Evolutionary conservation across 2,888 invertebrate genomes (phyloP), one percentile per base, ranked within the genome.

Genomic region (Tetrapedia diversipes): DNA sequence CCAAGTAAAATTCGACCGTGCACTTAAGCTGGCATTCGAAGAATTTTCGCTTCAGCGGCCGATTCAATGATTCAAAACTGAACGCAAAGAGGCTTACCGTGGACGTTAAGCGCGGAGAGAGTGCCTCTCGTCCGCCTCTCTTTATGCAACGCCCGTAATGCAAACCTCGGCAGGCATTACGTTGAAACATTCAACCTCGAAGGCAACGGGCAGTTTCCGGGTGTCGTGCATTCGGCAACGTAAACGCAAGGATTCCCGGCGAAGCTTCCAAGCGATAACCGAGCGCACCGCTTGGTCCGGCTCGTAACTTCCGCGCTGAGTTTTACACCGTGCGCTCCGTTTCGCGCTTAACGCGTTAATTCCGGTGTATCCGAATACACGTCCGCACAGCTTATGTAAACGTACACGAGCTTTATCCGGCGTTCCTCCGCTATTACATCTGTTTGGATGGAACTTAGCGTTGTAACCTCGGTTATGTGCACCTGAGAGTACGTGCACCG

Each of bases 261-360:
- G 24, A 37, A 65, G 49, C 49, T 65, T 70, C n/a, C 24, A 65
- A 57, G 65, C 49, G 65, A 70, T 47, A 65, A 47, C 29, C 59
- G 41, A 43, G 47, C 19, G 34, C 16, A n/a, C n/a, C n/a, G 29
- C 10, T 16, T 27, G 11, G 24, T 7, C n/a, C 16, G 1, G 4
- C 6, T 45, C 47, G 27, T 72, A 61, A 67, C 45, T 72, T 39
- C 39, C 8, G 19, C 29, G 11, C 32, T 16, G 16, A 54, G 29
- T 67, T 66, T 43, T 60, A 60, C 45, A 4, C 22, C 1, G 32
- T 1, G 19, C 39, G 27, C 49, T 41, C 61, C 49, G 69, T 73
- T 70, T 51, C 37, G 57, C 43, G 54, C 24, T 74, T 71, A 65
- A 53, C 63, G 39, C 65, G 24, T 39, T 71, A 75, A 71, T 71